Percentiles rank a stretch among this genome's conserved stretches.
Evolutionary conservation across 2,797 vertebrate species (phyloP).

Genomic region (Poecilia velifera): DNA sequence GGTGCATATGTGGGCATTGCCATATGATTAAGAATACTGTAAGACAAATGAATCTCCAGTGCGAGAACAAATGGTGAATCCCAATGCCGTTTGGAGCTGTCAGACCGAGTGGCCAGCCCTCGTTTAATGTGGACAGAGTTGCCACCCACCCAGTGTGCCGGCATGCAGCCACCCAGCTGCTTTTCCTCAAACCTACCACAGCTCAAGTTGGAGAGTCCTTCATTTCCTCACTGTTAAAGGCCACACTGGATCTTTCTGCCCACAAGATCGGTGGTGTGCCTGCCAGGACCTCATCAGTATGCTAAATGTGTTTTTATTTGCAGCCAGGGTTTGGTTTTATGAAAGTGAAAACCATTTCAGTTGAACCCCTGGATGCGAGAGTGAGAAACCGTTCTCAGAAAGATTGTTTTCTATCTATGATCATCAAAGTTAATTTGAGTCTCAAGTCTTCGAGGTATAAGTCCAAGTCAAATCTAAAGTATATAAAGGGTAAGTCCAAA

Average conservation of each 20-base stretch:
- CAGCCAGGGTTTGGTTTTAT: slow-evolving; percentile 56
- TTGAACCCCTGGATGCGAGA: slow-evolving; percentile 33
- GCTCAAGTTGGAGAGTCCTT: slow-evolving; percentile 55
- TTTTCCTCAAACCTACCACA: slow-evolving; percentile 71
- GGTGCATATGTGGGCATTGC: slow-evolving; percentile 48
- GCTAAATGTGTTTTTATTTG: slow-evolving; percentile 73
- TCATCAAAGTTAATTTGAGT: background rate
- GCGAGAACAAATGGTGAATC: slow-evolving; percentile 18
- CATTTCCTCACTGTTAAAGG: slow-evolving; percentile 58
- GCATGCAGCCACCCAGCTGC: slow-evolving; percentile 54
- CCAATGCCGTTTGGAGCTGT: slow-evolving; percentile 41
- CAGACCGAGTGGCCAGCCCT: slow-evolving; percentile 28
- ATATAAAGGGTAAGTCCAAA: background rate
- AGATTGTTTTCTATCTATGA: background rate
- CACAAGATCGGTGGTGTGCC: slow-evolving; percentile 62
- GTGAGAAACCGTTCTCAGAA: slow-evolving; percentile 28
- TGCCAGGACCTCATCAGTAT: slow-evolving; percentile 63
- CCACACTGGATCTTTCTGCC: slow-evolving; percentile 40
- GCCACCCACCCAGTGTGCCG: slow-evolving; percentile 60
- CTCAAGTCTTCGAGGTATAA: background rate
- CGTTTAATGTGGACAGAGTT: slow-evolving; percentile 43
- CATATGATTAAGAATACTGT: slow-evolving; percentile 30
- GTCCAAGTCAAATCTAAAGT: background rate
- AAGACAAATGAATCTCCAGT: slow-evolving; percentile 27
- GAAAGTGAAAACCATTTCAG: slow-evolving; percentile 43